Base-by-base conservation (phyloP, 1,140 invertebrate genomes). In the Leucophenga varia region DNA sequence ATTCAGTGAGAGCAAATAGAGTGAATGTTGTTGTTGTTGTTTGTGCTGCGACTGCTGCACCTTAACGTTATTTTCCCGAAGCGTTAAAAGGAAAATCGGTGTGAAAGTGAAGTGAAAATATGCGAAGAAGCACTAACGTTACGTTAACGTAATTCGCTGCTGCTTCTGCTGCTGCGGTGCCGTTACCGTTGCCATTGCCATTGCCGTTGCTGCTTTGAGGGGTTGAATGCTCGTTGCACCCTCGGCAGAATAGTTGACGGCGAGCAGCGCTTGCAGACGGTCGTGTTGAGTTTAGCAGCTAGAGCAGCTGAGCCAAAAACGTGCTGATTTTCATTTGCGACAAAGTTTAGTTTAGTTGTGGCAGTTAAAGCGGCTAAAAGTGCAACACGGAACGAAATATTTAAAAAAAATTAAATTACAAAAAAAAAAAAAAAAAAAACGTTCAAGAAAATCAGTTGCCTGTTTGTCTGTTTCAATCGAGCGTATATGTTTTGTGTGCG, bases 221-320 rank as follows among this genome's bases (percentile, higher is more conserved):
- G 53, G 47, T 50, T 57, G 61, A 60, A 56, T 41, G 32, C 31
- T 31, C 31, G 36, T 43, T 25, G 31, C 42, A 50, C 64, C 61
- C 63, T 64, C 64, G 60, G 58, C 58, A 58, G 51, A 65, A 57
- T 58, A 72, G 69, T 72, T 72, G 59, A 61, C 61, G 68, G 55
- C 61, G 59, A 72, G 64, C 69, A 55, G 63, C 69, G 50, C 61
- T 47, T 65, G 64, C 61, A 65, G 64, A 65, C 68, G 68, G 69
- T 72, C 68, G 68, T 68, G 68, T 72, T 60, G 47, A 44, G 54
- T 54, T 67, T 49, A n/a, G n/a, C n/a, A n/a, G n/a, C n/a, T n/a
- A n/a, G n/a, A n/a, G n/a, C n/a, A n/a, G n/a, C n/a, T n/a, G n/a
- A n/a, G n/a, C n/a, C n/a, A n/a, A n/a, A n/a, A n/a, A n/a, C n/a